phyloP scores from a whole-genome alignment of 1,140 invertebrate genomes.

The Arctopsyche grandis region DNA sequence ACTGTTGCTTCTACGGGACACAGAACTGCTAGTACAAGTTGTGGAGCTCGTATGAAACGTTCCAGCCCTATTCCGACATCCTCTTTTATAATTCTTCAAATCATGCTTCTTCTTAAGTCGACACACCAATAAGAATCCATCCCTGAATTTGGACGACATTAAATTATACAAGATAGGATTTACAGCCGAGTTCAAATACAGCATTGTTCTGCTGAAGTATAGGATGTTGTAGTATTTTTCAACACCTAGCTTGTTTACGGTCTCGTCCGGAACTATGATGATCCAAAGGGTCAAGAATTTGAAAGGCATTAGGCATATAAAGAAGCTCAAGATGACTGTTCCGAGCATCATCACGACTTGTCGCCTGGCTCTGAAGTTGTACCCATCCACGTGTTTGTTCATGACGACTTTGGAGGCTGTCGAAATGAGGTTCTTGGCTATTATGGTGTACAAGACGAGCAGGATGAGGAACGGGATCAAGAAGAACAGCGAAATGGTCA shows the following conservation, averaged over 20 bases:
- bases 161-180: constrained; percentile 87
- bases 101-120: constrained; percentile 62
- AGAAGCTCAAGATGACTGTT: constrained; percentile 86
- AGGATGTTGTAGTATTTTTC: constrained; percentile 82
- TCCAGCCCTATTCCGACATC: constrained; percentile 58
- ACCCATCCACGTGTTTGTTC: constrained; percentile 71
- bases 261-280: constrained; percentile 72
- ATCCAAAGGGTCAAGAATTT: constrained; percentile 85
- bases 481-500: constrained; percentile 80
- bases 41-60: constrained; percentile 68
- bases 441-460: constrained; percentile 79
- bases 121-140: constrained; percentile 76
- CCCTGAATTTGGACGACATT: constrained; percentile 87
- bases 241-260: constrained; percentile 70
- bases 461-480: constrained; percentile 79
- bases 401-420: constrained; percentile 70
- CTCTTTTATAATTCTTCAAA: constrained; percentile 57
- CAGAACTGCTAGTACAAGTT: constrained; percentile 68
- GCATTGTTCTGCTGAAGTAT: constrained; percentile 85
- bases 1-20: constrained; percentile 62
- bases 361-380: constrained; percentile 71
- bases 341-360: constrained; percentile 86
- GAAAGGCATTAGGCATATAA: constrained; percentile 87
- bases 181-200: constrained; percentile 85
- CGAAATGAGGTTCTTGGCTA: constrained; percentile 77